Evolutionary conservation across 2,888 invertebrate species (phyloP), one percentile per base, ranked within the genome.

Genomic region (Cataglyphis livida): DNA sequence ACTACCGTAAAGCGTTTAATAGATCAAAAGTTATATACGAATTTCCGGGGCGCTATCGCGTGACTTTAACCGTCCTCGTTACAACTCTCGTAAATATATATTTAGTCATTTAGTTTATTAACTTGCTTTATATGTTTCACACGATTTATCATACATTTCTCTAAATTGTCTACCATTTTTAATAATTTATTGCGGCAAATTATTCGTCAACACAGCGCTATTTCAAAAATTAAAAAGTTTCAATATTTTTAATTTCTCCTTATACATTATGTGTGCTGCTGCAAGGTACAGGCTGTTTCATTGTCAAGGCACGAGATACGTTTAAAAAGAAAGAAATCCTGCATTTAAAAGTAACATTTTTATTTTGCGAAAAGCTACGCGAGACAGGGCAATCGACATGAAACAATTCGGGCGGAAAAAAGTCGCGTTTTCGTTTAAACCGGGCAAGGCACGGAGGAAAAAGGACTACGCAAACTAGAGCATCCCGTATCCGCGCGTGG

Each of bases 31-130:
- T 78, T 71, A 51, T 38, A 68, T n/a, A 25, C 48, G 51, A 66
- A 64, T 70, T 61, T 10, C 71, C 51, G 25, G 28, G 68, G 51
- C 35, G 41, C 25, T 62, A 76, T 32, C n/a, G 25, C 75, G 73
- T 65, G 85, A 83, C 64, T 87, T 62, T 68, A 62, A 48, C 57
- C 75, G 59, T 84, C 76, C 82, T 64, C 68, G 73, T 57, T 85
- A 79, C 41, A 44, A 41, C 57, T 44, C 12, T 41, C 44, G 65
- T 32, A 6, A 54, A 70, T 70, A 32, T 44, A 54, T 54, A 76
- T 76, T 57, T 38, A 35, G 35, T 21, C 66, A 70, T 70, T 59
- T 68, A 21, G 32, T 44, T 41, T 59, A 32, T 78, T 66, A 78
- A 78, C 32, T 70, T 66, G 9, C 15, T 41, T 57, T 54, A 38